A percentile compares a stretch with the other conserved stretches of the same genome.
These are phyloP conservation scores for Pterois miles DNA, from an alignment of 2,797 vertebrate species.

Conservation along the genomic window DNA sequence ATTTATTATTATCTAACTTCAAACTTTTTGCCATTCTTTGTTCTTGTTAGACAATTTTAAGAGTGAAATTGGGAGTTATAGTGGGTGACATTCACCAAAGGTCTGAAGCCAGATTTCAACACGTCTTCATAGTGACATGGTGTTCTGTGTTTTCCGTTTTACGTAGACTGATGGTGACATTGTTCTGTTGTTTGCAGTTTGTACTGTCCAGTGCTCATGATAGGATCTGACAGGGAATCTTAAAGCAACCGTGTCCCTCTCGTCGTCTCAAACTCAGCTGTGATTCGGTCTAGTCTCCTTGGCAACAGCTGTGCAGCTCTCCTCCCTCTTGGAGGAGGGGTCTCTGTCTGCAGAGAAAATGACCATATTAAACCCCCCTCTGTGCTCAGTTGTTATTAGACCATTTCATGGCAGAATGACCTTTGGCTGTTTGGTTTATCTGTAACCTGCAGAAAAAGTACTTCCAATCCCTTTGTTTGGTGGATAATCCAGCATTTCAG, in stretches of 20 bases:
- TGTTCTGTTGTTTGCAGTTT: constrained; percentile 33
- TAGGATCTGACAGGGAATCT: constrained; percentile 37
- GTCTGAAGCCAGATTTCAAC: neutral
- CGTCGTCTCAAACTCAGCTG: constrained; percentile 45
- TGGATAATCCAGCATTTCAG: neutral
- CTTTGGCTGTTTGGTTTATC: neutral
- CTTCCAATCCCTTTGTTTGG: neutral
- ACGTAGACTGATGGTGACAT: neutral
- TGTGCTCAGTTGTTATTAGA: constrained; percentile 22
- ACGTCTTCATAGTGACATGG: neutral
- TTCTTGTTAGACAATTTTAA: neutral
- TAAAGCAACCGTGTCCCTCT: constrained; percentile 35
- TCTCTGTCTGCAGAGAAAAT: constrained; percentile 16
- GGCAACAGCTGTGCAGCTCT: constrained; percentile 46
- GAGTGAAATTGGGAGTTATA: neutral
- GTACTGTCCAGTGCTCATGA: constrained; percentile 4
- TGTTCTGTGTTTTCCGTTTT: neutral
- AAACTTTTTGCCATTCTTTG: neutral
- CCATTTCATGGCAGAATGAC: constrained; percentile 29
- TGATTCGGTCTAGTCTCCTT: constrained; percentile 58
- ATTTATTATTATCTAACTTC: neutral
- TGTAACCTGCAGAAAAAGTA: neutral
- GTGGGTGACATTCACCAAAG: neutral
- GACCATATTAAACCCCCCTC: constrained; percentile 9
- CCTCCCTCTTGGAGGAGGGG: constrained; percentile 46